Evolutionary conservation across 2,113 vertebrate species (phyloP).

Genomic region (Nannospalax galili): DNA sequence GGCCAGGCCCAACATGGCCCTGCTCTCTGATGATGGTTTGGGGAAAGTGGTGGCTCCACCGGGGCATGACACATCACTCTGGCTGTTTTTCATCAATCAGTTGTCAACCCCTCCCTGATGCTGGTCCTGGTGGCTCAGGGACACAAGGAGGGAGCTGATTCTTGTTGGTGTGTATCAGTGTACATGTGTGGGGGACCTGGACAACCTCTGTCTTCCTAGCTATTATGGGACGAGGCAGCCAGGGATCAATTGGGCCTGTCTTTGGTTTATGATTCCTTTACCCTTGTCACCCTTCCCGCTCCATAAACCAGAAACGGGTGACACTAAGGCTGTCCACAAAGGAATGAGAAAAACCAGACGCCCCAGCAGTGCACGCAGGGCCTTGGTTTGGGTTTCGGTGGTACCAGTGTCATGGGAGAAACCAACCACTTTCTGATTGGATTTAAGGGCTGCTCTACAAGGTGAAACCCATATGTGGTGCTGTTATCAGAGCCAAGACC

Average conservation of each 20-base stretch:
- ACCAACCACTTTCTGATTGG: too few relatives aligned
- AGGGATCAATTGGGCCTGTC: neutral
- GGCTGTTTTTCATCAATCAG: too few relatives aligned
- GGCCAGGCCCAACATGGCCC: accelerated
- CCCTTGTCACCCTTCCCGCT: neutral
- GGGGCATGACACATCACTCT: neutral
- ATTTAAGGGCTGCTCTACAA: too few relatives aligned
- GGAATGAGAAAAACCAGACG: neutral
- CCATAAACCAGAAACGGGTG: neutral
- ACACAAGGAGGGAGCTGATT: neutral
- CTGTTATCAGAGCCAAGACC: too few relatives aligned
- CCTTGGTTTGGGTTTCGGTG: accelerated
- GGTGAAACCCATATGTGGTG: too few relatives aligned
- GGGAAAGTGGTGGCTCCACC: accelerated
- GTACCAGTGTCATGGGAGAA: too few relatives aligned
- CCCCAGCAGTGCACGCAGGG: accelerated
- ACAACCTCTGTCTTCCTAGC: neutral
- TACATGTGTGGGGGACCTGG: accelerated
- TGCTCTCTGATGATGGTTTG: accelerated
- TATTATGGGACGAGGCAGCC: accelerated
- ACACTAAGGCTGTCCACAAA: accelerated
- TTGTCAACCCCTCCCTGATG: neutral
- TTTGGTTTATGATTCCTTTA: neutral
- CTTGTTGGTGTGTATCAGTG: neutral
- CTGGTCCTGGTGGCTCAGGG: neutral